These are phyloP conservation scores for Blastobasis lacticolella DNA, from an alignment of 2,888 invertebrate species.

Conservation along the genomic window DNA sequence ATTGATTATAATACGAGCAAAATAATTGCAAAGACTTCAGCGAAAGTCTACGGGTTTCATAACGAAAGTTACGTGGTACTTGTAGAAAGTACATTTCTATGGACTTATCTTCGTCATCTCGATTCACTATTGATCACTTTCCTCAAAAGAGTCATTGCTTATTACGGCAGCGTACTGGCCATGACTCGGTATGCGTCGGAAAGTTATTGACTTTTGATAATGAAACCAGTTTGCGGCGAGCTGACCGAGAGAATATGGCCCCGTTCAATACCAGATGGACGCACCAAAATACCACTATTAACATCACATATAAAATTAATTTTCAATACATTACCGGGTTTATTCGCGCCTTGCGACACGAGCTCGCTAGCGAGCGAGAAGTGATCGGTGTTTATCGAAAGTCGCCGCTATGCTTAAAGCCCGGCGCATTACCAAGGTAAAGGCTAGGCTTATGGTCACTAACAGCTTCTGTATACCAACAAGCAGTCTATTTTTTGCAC, in stretches of 20 bases:
- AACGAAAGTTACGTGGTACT: too few species aligned
- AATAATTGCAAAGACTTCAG: too few species aligned
- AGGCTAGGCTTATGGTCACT: slow-evolving; percentile 41
- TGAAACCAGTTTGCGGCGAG: slow-evolving; percentile 67
- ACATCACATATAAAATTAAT: slow-evolving; percentile 19
- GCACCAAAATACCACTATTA: slow-evolving; percentile 27
- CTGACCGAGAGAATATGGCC: slow-evolving; percentile 67
- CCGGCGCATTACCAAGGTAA: slow-evolving; percentile 21
- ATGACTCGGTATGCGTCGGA: slow-evolving; percentile 68
- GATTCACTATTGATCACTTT: too few species aligned
- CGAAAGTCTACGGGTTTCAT: too few species aligned
- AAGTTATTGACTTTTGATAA: slow-evolving; percentile 75
- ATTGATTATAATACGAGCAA: too few species aligned
- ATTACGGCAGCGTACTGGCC: slow-evolving; percentile 55
- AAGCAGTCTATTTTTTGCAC: background rate
- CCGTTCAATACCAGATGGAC: slow-evolving; percentile 59
- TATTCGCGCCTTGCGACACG: slow-evolving; percentile 11
- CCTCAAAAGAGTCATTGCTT: slow-evolving; percentile 14
- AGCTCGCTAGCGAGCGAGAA: slow-evolving; percentile 23
- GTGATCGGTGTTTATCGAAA: slow-evolving; percentile 27
- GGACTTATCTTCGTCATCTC: too few species aligned
- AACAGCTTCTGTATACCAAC: slow-evolving; percentile 27
- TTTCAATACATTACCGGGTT: slow-evolving; percentile 39
- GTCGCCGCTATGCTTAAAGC: slow-evolving; percentile 16
- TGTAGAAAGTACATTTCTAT: too few species aligned